Base-by-base conservation (phyloP, 2,888 invertebrate species). In the Heteromurus nitidus region DNA sequence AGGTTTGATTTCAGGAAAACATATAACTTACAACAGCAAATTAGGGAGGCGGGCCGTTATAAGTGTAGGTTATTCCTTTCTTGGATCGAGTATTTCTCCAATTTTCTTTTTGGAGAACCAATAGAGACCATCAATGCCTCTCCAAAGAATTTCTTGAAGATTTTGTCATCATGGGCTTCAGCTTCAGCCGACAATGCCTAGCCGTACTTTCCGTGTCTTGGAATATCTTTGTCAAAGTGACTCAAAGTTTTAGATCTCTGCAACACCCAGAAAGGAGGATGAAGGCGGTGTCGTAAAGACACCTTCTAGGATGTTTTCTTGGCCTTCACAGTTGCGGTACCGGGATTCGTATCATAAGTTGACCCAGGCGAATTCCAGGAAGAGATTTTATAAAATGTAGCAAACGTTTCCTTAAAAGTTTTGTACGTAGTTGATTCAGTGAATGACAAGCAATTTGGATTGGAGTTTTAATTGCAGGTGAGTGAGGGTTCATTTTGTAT, bases 41-140 rank as follows among this genome's bases (percentile, higher is more conserved):
- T 36, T 69, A 36, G 20, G 42, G 28, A 20, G 73, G 74, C 13
- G 60, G 72, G 11, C 85, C 84, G 68, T 77, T 64, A 47, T 80
- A 85, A 1, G 76, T 62, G 36, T 82, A 85, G 0, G 85, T 85
- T 11, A 44, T 36, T 3, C 53, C 53, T 30, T 68, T 83, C 31
- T 69, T 72, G 9, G 86, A 85, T 65, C 84, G 26, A 20, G 82
- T 50, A 73, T 84, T 86, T 50, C 70, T 68, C 86, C 86, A 85
- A 3, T 70, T n/a, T 16, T 24, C 75, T 30, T 47, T 75, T 53
- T 20, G 74, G 70, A 18, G 47, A 36, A 5, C 77, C 60, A 3
- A 60, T 5, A 16, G 53, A 28, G 13, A 60, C 7, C 7, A 30
- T 53, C 3, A 22, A 5, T 31, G 64, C 13, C 3, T 30, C 65